Base-by-base conservation (phyloP, 1,140 invertebrate genomes). In the Bombus sibiricus region DNA sequence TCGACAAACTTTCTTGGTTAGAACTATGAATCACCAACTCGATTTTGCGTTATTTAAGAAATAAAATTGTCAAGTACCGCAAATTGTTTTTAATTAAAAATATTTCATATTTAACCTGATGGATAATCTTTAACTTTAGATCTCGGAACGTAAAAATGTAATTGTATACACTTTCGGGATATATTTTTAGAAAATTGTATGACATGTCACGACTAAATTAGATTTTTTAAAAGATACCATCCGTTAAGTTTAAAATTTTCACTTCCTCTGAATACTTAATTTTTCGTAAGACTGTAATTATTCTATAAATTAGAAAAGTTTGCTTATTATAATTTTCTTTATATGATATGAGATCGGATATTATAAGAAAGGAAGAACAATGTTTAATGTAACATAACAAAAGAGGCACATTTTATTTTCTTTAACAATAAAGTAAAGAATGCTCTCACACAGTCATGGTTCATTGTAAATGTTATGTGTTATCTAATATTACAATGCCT, bases 401-500 rank as follows among this genome's bases (percentile, higher is more conserved):
- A 83, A 86, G 80, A 86, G 85, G 80, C 85, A 86, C 79, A 83
- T 86, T 86, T 86, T 86, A 82, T 86, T 83, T 83, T 77, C 47
- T 86, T 76, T 85, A 85, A 85, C 84, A 85, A 76, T 86, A 81
- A 86, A 83, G 73, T 82, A 86, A 86, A 82, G 79, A 83, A 86
- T 86, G 79, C 43, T 76, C 59, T 82, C 79, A 76, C 80, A 83
- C 62, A 69, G 73, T 86, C 80, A 83, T 68, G 73, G 53, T 86
- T 86, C 80, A 75, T 82, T 76, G 39, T 82, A 83, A 86, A 83
- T 71, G 41, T 83, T 76, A 39, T 82, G 72, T 83, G 72, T 82
- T 71, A 64, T 64, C 72, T 86, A 86, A 28, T 71, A 77, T 83
- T 82, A 86, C 43, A 57, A 59, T 76, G 71, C 43, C 64, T 62